phyloP scores from a whole-genome alignment of 1,140 invertebrate genomes.

The Pararge aegeria region DNA sequence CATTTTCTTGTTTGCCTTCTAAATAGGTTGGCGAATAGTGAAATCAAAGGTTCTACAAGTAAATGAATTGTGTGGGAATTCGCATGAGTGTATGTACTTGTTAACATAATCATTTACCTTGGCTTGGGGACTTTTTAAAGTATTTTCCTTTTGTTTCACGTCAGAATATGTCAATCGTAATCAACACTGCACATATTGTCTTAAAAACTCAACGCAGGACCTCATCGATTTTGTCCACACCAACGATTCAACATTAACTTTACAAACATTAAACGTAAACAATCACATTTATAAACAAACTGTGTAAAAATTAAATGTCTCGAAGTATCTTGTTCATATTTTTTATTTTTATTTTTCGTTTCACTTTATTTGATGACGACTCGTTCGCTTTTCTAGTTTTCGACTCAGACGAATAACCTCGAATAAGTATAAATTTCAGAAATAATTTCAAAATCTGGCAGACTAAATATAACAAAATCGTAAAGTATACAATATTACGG shows the following conservation, averaged over 20 bases:
- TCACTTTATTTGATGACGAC: slow-evolving; percentile 42
- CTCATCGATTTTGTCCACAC: slow-evolving; percentile 57
- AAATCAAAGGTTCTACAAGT: background rate
- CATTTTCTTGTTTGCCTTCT: slow-evolving; percentile 57
- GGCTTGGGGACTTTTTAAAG: slow-evolving; percentile 27
- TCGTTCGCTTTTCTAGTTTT: slow-evolving; percentile 30
- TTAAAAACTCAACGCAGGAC: slow-evolving; percentile 53
- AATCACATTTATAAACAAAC: slow-evolving; percentile 32
- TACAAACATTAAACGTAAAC: slow-evolving; percentile 39
- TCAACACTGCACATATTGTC: slow-evolving; percentile 75
- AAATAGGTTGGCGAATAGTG: background rate
- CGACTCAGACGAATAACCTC: too few relatives aligned
- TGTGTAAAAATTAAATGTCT: slow-evolving; percentile 30
- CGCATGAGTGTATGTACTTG: background rate
- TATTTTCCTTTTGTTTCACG: slow-evolving; percentile 68
- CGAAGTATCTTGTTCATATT: slow-evolving; percentile 30
- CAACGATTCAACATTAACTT: slow-evolving; percentile 43
- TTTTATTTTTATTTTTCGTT: slow-evolving; percentile 41
- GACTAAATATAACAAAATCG: too few relatives aligned
- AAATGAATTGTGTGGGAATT: slow-evolving; percentile 21
- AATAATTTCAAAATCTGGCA: too few relatives aligned
- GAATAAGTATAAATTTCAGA: too few relatives aligned
- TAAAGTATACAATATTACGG: too few relatives aligned
- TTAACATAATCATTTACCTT: slow-evolving; percentile 28
- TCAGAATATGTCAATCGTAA: slow-evolving; percentile 68